These are phyloP conservation scores for Blastobasis lacticolella DNA, from an alignment of 2,888 invertebrate species.

Conservation along the genomic window DNA sequence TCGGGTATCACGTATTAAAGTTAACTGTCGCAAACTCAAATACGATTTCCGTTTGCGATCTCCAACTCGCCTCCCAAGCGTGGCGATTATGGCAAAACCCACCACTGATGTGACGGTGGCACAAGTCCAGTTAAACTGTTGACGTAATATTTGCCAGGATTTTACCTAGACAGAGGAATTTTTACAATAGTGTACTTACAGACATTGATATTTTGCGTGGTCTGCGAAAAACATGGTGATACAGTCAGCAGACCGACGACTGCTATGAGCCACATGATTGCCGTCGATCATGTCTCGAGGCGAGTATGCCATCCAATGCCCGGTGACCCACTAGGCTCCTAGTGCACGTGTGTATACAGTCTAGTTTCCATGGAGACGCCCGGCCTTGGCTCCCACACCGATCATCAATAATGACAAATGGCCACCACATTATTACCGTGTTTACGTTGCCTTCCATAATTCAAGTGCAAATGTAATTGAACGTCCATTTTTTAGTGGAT, in stretches of 20 bases:
- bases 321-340: constrained; percentile 13
- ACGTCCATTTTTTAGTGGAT: too few species aligned
- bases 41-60: too few species aligned
- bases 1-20: background rate
- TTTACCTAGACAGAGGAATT: background rate
- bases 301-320: too few species aligned
- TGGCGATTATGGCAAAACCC: too few species aligned
- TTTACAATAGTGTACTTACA: constrained; percentile 69
- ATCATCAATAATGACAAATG: constrained; percentile 43
- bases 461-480: background rate
- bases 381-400: constrained; percentile 47
- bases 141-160: too few species aligned
- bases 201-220: constrained; percentile 82
- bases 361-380: constrained; percentile 56
- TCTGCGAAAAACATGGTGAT: constrained; percentile 57
- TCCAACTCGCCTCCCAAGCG: too few species aligned
- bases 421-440: constrained; percentile 28
- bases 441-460: constrained; percentile 7
- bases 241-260: constrained; percentile 27
- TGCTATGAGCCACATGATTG: constrained; percentile 22
- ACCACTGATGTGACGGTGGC: too few species aligned
- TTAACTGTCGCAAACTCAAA: too few species aligned
- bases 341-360: constrained; percentile 34
- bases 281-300: constrained; percentile 11
- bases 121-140: too few species aligned